Evolutionary conservation across 1,140 invertebrate genomes (phyloP).

Genomic region (Apis dorsata): DNA sequence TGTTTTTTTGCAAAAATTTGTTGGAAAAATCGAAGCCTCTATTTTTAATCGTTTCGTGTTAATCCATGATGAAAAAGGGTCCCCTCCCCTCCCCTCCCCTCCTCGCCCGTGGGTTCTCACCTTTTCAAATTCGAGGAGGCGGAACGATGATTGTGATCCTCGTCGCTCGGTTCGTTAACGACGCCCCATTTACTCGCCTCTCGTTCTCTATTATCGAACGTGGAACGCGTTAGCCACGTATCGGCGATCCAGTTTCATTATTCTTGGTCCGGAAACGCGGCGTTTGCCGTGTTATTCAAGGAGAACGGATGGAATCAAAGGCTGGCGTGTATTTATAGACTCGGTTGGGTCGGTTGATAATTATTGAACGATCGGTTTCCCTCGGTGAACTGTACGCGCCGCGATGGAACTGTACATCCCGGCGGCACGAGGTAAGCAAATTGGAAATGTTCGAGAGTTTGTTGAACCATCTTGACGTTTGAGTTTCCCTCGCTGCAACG

Average conservation of each 20-base stretch:
- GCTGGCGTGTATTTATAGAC: slow-evolving; percentile 29
- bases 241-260: slow-evolving; percentile 12
- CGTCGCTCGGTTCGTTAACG: background rate
- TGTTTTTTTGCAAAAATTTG: no score
- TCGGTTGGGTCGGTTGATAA: slow-evolving; percentile 10
- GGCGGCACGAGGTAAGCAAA: background rate
- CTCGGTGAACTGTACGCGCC: no score
- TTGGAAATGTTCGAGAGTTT: background rate
- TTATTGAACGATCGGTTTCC: slow-evolving; percentile 18
- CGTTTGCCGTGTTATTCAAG: slow-evolving; percentile 5
- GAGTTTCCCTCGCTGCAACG: background rate
- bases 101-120: background rate
- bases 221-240: background rate
- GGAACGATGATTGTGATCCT: background rate
- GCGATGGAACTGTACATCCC: background rate
- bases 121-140: slow-evolving; percentile 17
- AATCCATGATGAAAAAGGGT: no score
- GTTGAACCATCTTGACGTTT: background rate
- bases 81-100: no score
- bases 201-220: slow-evolving; percentile 13
- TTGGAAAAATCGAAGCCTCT: no score
- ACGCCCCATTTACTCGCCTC: background rate
- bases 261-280: slow-evolving; percentile 13
- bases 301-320: slow-evolving; percentile 27
- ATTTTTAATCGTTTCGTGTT: no score